Base-by-base conservation (phyloP, 2,797 vertebrate species). In the Lepidocolaptes lacrymiger region DNA sequence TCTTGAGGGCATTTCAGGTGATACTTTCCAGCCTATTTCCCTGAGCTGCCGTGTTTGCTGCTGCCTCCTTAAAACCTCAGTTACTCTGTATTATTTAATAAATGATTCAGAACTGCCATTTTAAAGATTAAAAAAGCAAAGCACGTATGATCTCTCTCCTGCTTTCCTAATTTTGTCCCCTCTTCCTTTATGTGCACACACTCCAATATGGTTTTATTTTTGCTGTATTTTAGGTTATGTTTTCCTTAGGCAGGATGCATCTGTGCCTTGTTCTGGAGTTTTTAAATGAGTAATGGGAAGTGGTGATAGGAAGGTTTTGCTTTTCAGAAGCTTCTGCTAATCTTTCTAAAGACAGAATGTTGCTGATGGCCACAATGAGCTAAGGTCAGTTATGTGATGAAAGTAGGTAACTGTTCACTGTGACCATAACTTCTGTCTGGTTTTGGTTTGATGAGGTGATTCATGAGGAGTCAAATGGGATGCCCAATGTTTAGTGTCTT, bases 11-110 rank as follows among this genome's bases (percentile, higher is more conserved):
- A 17, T 80, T 85, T 94, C 49, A 64, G 67, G 55, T 91, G 46
- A 54, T 82, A 88, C 56, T 79, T 96, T 95, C 91, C 59, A 67
- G 59, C 44, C 55, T 74, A 1, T 88, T 94, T 94, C 88, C 28
- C 49, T 88, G 71, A 77, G 39, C 10, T 83, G 36, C 37, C 32
- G 15, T 55, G 46, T 90, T 91, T 90, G 30, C 20, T n/a, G 26
- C 30, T 75, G 2, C 30, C 2, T 51, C 30, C 22, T 84, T 88
- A 72, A 93, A 91, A 43, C 21, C 34, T 78, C 21, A 0, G 1
- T 68, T 90, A 58, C 64, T 95, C 49, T 49, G 2, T 43, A 27
- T 67, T 88, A 71, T 58, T 95, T 54, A 78, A 75, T 86, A 78
- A 85, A 68, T 90, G 2, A 46, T 86, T 96, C 37, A 84, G 62